Evolutionary conservation across 2,888 invertebrate genomes (phyloP), one percentile per base, ranked within the genome.

Genomic region (Cephus pygmeus): DNA sequence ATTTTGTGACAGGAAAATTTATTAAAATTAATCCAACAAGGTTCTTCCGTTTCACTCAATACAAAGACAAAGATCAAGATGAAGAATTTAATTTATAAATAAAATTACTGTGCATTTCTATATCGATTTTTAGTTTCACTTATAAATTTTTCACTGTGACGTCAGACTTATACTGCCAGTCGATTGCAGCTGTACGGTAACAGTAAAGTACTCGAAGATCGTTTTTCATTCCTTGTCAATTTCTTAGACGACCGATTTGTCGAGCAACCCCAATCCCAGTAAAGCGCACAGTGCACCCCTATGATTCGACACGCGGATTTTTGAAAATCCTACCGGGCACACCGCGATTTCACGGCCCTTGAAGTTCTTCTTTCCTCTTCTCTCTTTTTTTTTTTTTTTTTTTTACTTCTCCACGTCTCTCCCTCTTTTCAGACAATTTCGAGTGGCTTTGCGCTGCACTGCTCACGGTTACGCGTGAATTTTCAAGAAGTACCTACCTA

Each of bases 241-340:
- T 71, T 34, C 71, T 71, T 34, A 31, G 31, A 12, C 71, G 71
- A 71, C 12, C 69, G 31, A 74, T 74, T 74, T 74, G 36, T 74
- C 74, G 74, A 33, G 11, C 56, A 36, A 35, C 74, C 74, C 74
- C 12, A 12, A 34, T 71, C 6, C 71, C 71, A 9, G 31, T 71
- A 34, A 71, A 71, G 12, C 31, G 33, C 75, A 78, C 76, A 78
- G 78, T 75, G 78, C 71, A 71, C 78, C 78, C 78, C 76, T 78
- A 78, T 76, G 33, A 78, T 78, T 78, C 76, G 78, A 69, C 76
- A 78, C 76, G 78, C 78, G 78, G 56, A 78, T 78, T 78, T 76
- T 78, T 71, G 31, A 78, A 76, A 76, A 74, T 35, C n/a, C 12
- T 36, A n/a, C 74, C n/a, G 15, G 36, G 74, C 36, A 35, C 74